These are phyloP conservation scores for Henricia sp. DNA, from an alignment of 53 echinoderm and acorn worm genomes.

Conservation along the genomic window DNA sequence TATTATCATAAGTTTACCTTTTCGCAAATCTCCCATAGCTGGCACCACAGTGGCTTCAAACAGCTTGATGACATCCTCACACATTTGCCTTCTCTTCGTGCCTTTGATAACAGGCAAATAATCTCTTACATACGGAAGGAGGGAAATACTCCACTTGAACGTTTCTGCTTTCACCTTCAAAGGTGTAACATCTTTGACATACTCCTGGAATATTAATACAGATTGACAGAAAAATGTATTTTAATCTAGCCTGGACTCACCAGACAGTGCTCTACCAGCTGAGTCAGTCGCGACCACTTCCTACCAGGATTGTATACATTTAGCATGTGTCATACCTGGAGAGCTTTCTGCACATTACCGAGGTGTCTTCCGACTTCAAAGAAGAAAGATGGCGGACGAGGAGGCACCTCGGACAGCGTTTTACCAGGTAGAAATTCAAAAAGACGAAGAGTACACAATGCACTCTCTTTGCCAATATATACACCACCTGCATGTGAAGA, in stretches of 20 bases:
- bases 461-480: not conserved
- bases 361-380: constrained; percentile 19
- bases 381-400: constrained; percentile 15
- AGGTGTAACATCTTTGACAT: not conserved
- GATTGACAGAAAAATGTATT: too few species aligned
- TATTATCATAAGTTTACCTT: constrained; percentile 7
- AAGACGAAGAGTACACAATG: constrained; percentile 13
- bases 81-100: not conserved
- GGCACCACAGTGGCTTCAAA: not conserved
- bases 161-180: not conserved
- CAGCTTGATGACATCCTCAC: constrained; percentile 4
- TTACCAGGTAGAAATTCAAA: constrained; percentile 32
- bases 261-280: too few species aligned
- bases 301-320: too few species aligned
- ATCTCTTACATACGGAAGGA: not conserved
- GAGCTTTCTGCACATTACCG: constrained; percentile 27
- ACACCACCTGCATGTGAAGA: not conserved
- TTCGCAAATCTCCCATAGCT: not conserved
- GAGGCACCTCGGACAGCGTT: not conserved
- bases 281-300: too few species aligned
- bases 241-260: too few species aligned
- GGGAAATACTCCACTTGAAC: not conserved
- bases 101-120: not conserved
- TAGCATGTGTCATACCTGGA: constrained; percentile 1
- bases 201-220: too few species aligned